Evolutionary conservation across 2,888 invertebrate genomes (phyloP), one percentile per base, ranked within the genome.

Genomic region (Ornithoptera priamus): DNA sequence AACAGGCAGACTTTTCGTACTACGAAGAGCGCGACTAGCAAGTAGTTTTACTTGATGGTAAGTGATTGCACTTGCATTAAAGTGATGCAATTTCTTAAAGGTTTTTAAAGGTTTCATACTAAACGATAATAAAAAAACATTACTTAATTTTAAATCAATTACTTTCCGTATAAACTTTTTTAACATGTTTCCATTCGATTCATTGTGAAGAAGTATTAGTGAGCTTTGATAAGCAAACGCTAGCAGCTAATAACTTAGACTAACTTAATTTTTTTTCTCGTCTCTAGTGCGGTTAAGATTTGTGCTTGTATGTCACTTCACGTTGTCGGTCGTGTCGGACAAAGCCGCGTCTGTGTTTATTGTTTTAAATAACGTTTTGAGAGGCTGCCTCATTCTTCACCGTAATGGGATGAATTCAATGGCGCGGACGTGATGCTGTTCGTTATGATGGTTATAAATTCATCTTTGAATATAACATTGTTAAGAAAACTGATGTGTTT

Each of bases 251-350:
- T 65, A 17, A 57, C 61, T 57, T 56, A 36, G 30, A 62, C 5
- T 24, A 61, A 8, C 1, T n/a, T 42, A 22, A 46, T 57, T 46
- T 53, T 53, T 39, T 39, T 20, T 12, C 59, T 10, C n/a, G 17
- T 24, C 46, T n/a, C 59, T 22, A 69, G 56, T 61, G 46, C 67
- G 63, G 18, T 50, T 62, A 24, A 53, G 56, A 62, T 66, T 56
- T 68, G 60, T 68, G 42, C 56, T n/a, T 18, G 65, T 69, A 58
- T 68, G 72, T 72, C 65, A 69, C 62, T 69, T 36, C 60, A 15
- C 24, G 57, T 62, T 62, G 70, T 70, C 70, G 66, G 42, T 63
- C 62, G 62, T 65, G 65, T 69, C 50, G 66, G 65, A 69, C 62
- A 65, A 66, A 66, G 66, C 58, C 57, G 57, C 18, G 50, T 50